phyloP scores from a whole-genome alignment of 2,113 vertebrate species.

The Zosterops lateralis region DNA sequence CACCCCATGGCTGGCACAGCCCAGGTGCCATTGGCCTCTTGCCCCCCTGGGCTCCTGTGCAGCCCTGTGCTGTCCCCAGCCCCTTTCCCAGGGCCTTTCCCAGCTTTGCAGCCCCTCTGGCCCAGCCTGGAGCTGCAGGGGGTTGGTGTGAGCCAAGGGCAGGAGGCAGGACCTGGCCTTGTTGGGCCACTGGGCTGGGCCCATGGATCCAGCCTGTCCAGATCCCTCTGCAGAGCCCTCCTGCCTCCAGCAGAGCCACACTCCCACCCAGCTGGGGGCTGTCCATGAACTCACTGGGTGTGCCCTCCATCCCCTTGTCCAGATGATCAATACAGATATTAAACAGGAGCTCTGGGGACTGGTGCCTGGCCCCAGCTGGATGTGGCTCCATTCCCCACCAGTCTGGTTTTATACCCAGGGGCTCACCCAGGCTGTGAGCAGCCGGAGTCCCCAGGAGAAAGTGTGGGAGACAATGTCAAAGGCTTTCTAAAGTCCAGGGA shows the following conservation, averaged over 20 bases:
- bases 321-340: accelerated
- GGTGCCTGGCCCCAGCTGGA: accelerated
- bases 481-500: neutral
- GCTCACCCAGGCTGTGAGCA: neutral
- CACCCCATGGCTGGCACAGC: too few relatives aligned
- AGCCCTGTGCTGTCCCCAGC: too few relatives aligned
- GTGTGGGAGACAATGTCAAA: neutral
- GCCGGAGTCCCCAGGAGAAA: neutral
- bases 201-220: neutral
- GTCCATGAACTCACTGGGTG: neutral
- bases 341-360: neutral
- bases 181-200: neutral
- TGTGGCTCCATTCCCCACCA: neutral
- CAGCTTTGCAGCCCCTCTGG: neutral
- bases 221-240: neutral
- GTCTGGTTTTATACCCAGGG: neutral
- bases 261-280: neutral
- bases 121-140: neutral
- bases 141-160: neutral
- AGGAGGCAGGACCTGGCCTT: neutral
- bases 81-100: neutral
- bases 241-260: neutral
- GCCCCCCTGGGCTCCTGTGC: too few relatives aligned
- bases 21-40: too few relatives aligned
- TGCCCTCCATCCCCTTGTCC: accelerated